Percentiles rank a stretch among this genome's conserved stretches.
Evolutionary conservation across 1,140 invertebrate species (phyloP).

Genomic region (Aricia agestis): DNA sequence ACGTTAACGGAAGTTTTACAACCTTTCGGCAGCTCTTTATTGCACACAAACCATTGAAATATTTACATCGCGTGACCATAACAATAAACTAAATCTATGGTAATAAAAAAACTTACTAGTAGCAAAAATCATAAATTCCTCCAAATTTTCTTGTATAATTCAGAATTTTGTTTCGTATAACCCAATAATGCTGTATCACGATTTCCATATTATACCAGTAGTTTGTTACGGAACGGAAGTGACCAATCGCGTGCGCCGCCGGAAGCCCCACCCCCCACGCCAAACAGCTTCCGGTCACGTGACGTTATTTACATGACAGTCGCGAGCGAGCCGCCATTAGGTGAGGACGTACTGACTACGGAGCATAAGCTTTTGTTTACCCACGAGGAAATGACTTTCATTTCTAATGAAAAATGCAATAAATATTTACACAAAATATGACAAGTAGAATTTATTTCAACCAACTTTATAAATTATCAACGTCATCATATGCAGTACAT

Average conservation of each 20-base stretch:
- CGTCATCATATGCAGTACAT: too few relatives aligned
- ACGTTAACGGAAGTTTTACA: constrained; percentile 9
- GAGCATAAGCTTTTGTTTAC: constrained; percentile 43
- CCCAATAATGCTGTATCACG: constrained; percentile 67
- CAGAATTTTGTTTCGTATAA: constrained; percentile 26
- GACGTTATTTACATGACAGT: constrained; percentile 73
- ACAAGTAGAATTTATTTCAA: too few relatives aligned
- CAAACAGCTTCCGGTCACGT: constrained; percentile 69
- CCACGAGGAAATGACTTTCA: constrained; percentile 49
- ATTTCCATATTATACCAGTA: constrained; percentile 68
- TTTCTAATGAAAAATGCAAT: constrained; percentile 17
- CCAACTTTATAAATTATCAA: too few relatives aligned
- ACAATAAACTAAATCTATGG: background rate
- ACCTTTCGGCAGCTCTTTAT: constrained; percentile 9
- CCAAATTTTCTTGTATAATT: constrained; percentile 8
- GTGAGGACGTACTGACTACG: constrained; percentile 43
- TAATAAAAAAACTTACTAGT: background rate
- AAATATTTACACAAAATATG: too few relatives aligned
- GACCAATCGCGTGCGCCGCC: constrained; percentile 69
- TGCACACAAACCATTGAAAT: constrained; percentile 5
- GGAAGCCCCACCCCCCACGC: constrained; percentile 57
- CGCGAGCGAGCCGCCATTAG: constrained; percentile 39
- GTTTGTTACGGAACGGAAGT: constrained; percentile 68
- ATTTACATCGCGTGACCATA: constrained; percentile 2
- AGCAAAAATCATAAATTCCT: constrained; percentile 1